phyloP scores from a whole-genome alignment of 1,140 invertebrate genomes.

The Pogonomyrmex barbatus region DNA sequence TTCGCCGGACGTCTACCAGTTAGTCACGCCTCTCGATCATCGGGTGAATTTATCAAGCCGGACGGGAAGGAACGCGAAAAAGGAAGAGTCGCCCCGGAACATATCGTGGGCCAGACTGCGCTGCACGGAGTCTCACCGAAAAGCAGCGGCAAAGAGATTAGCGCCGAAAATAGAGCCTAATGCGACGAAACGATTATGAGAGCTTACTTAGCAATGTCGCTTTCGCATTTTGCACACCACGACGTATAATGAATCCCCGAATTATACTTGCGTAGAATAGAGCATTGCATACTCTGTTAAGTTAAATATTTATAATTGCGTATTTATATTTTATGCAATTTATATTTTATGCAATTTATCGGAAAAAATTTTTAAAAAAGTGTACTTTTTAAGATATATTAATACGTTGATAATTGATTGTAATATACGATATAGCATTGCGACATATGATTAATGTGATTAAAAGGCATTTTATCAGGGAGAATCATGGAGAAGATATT shows the following conservation, averaged over 20 bases:
- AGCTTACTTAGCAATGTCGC: constrained; percentile 35
- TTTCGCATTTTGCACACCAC: not conserved
- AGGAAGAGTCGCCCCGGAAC: constrained; percentile 47
- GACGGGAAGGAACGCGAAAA: constrained; percentile 53
- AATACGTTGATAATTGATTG: not conserved
- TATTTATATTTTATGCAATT: not conserved
- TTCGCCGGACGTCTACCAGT: constrained; percentile 64
- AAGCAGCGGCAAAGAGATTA: constrained; percentile 41
- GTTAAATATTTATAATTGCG: constrained; percentile 9
- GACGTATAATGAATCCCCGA: not conserved
- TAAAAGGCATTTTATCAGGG: not conserved
- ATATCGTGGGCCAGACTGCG: constrained; percentile 14
- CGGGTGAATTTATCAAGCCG: constrained; percentile 76
- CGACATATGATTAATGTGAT: constrained; percentile 9
- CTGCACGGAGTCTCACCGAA: constrained; percentile 2
- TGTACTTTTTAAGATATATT: too few species aligned
- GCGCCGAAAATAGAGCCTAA: constrained; percentile 52
- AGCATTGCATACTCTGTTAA: not conserved
- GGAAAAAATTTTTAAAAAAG: too few species aligned
- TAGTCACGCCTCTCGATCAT: constrained; percentile 80
- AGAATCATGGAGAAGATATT: constrained; percentile 10
- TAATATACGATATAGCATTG: not conserved
- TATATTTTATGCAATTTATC: not conserved
- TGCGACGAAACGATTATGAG: constrained; percentile 45
- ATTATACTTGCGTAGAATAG: not conserved